phyloP scores from a whole-genome alignment of 2,888 invertebrate species.

The Prosopocoilus inquinatus region DNA sequence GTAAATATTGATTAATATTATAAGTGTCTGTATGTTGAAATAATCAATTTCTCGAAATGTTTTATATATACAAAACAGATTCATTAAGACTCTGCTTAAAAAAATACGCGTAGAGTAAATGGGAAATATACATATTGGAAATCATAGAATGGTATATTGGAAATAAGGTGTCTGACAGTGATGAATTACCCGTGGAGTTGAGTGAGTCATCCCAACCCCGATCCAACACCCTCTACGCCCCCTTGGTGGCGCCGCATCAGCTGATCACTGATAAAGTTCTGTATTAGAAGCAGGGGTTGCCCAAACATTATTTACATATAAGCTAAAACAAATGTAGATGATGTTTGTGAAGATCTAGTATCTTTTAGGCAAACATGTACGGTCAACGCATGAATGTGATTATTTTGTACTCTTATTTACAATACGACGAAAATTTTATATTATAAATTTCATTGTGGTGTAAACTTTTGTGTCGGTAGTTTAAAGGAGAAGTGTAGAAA shows the following conservation, averaged over 20 bases:
- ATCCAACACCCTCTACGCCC: constrained; percentile 20
- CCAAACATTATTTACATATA: constrained; percentile 23
- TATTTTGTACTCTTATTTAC: no score
- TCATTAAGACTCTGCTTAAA: constrained; percentile 12
- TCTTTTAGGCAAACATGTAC: constrained; percentile 8
- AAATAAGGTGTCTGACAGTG: constrained; percentile 52
- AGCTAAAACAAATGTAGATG: constrained; percentile 21
- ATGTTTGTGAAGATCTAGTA: constrained; percentile 17
- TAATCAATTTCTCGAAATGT: no score
- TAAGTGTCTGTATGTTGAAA: no score
- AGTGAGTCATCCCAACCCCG: constrained; percentile 46
- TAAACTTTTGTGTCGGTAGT: no score
- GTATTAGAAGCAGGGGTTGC: constrained; percentile 20
- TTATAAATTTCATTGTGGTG: no score
- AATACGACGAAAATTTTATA: no score
- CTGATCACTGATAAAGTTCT: constrained; percentile 37
- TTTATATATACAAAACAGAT: no score
- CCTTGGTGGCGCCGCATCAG: constrained; percentile 36
- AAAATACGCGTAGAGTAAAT: constrained; percentile 25
- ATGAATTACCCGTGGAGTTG: constrained; percentile 46
- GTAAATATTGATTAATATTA: no score
- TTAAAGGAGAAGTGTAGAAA: no score
- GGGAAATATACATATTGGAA: constrained; percentile 50
- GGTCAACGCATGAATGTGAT: constrained; percentile 2
- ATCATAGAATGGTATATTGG: constrained; percentile 50